Percentiles rank a stretch among this genome's conserved stretches.
These are phyloP conservation scores for Volucella zonaria DNA, from an alignment of 2,888 invertebrate genomes.

Conservation along the genomic window DNA sequence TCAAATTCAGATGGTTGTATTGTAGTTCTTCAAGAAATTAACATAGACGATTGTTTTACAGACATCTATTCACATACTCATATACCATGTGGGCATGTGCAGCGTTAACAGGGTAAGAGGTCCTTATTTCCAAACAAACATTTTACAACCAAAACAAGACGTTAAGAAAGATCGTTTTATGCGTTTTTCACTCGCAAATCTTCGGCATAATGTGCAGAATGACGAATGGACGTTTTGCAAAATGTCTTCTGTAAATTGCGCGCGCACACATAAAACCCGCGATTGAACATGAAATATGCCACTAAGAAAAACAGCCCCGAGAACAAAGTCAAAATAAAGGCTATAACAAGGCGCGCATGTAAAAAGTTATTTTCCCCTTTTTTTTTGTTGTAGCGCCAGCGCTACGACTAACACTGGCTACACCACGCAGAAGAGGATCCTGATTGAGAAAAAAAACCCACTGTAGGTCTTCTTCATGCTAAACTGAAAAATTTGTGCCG, in stretches of 20 bases:
- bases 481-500: conserved; percentile 24
- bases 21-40: neutral
- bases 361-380: conserved; percentile 62
- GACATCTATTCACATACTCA: conserved; percentile 16
- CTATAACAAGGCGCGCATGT: conserved; percentile 49
- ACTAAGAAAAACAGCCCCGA: conserved; percentile 52
- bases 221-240: conserved; percentile 71
- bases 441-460: conserved; percentile 29
- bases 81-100: neutral
- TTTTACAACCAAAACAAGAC: conserved; percentile 67
- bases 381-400: conserved; percentile 80
- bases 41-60: conserved; percentile 56
- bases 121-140: conserved; percentile 62
- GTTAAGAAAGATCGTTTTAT: conserved; percentile 70
- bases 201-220: conserved; percentile 66
- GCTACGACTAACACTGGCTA: conserved; percentile 66
- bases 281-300: conserved; percentile 70
- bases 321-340: conserved; percentile 36
- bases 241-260: conserved; percentile 56
- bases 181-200: conserved; percentile 66
- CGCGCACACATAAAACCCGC: conserved; percentile 62
- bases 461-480: conserved; percentile 25
- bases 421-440: conserved; percentile 39
- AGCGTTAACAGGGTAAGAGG: neutral
- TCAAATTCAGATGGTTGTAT: conserved; percentile 29